Evolutionary conservation across 2,797 vertebrate species (phyloP), one percentile per base, ranked within the genome.

Genomic region (Otolemur crassicaudatus): DNA sequence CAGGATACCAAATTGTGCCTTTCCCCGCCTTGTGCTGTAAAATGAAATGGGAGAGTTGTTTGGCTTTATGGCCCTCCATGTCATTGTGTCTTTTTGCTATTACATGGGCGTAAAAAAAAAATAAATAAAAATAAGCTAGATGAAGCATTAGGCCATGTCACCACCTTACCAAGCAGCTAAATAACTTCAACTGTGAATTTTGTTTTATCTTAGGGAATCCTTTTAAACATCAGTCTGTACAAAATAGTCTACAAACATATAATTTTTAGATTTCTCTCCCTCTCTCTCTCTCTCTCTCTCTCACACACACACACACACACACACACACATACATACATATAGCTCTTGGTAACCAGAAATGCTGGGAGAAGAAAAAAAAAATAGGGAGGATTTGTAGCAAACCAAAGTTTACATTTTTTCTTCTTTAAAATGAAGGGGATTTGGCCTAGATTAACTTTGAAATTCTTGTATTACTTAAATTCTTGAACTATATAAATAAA

Each of bases 71-170:
- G 79, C 81, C 97, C 70, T 96, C 83, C 0, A 0, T 91, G 91
- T 92, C 97, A 90, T 89, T 58, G 37, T 97, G 96, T 97, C 97
- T 97, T 93, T 96, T 96, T 95, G 96, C 93, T 97, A 97, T 97
- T 97, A 96, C 92, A 84, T 23, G 82, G 96, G 85, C 94, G 49
- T 97, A 89, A 97, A 97, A 96, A 81, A 81, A 53, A 53, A 94
- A 97, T 95, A 98, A 97, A 97, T 97, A 97, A 97, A 97, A 94
- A 97, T 92, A 97, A 96, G 95, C 97, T 87, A 84, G 96, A 95
- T 97, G 96, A 97, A 96, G 79, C 87, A 96, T 94, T 87, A 96
- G 88, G 65, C 95, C 91, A 46, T 83, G 91, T 95, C 77, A 88
- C 94, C 70, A 87, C 85, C 92, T 92, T 82, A 60, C 85, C 90